Conservation (phyloP, 2,888 invertebrate species). For the Parnassius mnemosyne region DNA sequence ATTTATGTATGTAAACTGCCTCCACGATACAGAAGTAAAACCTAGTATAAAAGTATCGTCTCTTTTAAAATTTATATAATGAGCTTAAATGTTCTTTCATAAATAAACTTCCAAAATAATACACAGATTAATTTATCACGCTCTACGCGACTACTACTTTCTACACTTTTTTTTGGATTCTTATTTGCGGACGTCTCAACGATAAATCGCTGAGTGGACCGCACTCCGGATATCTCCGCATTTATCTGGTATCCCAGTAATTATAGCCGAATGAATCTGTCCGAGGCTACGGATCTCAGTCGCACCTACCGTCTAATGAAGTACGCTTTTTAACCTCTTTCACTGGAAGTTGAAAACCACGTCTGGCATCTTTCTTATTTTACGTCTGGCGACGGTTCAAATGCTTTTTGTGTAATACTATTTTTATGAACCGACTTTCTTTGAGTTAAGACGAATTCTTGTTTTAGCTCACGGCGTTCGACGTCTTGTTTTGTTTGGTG, state of each 20-base stretch:
- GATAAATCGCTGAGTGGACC: background rate
- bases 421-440: slow-evolving; percentile 16
- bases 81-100: too few relatives aligned
- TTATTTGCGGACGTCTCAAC: background rate
- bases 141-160: too few relatives aligned
- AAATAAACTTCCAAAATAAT: too few relatives aligned
- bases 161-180: background rate
- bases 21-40: too few relatives aligned
- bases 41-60: too few relatives aligned
- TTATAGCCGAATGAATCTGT: slow-evolving; percentile 4
- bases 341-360: background rate
- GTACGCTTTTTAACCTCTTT: slow-evolving; percentile 6
- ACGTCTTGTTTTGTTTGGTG: slow-evolving; percentile 5
- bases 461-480: background rate
- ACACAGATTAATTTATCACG: too few relatives aligned
- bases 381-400: slow-evolving; percentile 7
- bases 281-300: background rate
- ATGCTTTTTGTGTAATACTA: slow-evolving; percentile 12
- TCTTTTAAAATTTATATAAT: too few relatives aligned
- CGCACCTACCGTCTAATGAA: slow-evolving; percentile 6
- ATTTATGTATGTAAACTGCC: too few relatives aligned
- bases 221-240: background rate
- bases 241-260: slow-evolving; percentile 6
- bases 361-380: slow-evolving; percentile 5
- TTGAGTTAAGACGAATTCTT: slow-evolving; percentile 6